Conservation (phyloP, 2,888 invertebrate genomes). For the Acleris laterana region DNA sequence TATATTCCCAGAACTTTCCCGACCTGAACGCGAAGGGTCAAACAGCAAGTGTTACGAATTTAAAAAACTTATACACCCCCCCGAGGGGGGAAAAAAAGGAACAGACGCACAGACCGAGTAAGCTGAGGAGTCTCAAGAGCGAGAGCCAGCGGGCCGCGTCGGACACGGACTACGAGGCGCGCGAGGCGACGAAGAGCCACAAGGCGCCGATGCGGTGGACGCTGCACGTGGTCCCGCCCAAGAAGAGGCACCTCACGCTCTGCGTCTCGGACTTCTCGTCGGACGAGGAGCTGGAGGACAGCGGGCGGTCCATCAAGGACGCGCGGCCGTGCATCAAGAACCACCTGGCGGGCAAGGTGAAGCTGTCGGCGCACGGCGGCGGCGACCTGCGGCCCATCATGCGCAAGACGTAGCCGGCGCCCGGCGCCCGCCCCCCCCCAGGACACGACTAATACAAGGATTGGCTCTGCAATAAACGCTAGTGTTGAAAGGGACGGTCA, state of each 20-base stretch:
- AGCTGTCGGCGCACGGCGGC: slow-evolving; percentile 75
- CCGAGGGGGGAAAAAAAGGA: slow-evolving; percentile 83
- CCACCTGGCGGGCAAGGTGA: slow-evolving; percentile 60
- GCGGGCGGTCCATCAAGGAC: slow-evolving; percentile 62
- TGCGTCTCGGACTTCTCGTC: slow-evolving; percentile 76
- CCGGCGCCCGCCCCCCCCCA: neutral
- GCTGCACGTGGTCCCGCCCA: slow-evolving; percentile 67
- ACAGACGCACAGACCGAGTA: slow-evolving; percentile 62
- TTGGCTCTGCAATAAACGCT: slow-evolving; percentile 3
- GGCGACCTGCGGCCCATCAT: slow-evolving; percentile 75
- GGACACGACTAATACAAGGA: neutral
- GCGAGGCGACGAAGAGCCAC: slow-evolving; percentile 56
- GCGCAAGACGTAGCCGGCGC: slow-evolving; percentile 64
- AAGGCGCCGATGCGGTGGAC: slow-evolving; percentile 72
- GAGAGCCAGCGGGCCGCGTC: slow-evolving; percentile 71
- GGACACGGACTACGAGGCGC: slow-evolving; percentile 74
- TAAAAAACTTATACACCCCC: slow-evolving; percentile 83
- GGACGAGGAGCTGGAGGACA: slow-evolving; percentile 67
- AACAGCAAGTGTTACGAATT: slow-evolving; percentile 72
- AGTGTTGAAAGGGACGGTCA: slow-evolving; percentile 18
- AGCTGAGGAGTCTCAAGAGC: slow-evolving; percentile 60
- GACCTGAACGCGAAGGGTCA: slow-evolving; percentile 67
- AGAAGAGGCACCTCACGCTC: slow-evolving; percentile 70
- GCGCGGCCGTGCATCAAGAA: slow-evolving; percentile 65
- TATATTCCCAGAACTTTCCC: slow-evolving; percentile 79